Evolutionary conservation across 2,888 invertebrate genomes (phyloP).

Genomic region (Acholoe squamosa): DNA sequence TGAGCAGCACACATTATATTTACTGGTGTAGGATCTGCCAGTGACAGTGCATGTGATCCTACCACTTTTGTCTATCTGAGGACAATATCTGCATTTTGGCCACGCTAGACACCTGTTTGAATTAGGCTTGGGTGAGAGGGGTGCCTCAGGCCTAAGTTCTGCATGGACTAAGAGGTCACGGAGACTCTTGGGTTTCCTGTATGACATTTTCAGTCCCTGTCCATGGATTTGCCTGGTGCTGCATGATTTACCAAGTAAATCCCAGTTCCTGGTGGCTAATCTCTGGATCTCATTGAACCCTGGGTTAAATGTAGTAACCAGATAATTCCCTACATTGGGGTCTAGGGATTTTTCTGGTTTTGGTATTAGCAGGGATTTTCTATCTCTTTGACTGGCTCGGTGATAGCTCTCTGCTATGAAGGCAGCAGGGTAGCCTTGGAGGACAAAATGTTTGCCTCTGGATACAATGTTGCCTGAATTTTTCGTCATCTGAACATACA

Average conservation of each 20-base stretch:
- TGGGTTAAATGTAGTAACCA: not conserved
- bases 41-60: not conserved
- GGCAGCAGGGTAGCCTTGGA: not conserved
- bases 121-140: not conserved
- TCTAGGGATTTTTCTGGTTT: no score
- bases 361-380: no score
- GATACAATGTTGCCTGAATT: not conserved
- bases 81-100: not conserved
- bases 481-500: not conserved
- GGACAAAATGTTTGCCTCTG: not conserved
- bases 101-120: not conserved
- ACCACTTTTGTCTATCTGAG: not conserved
- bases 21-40: not conserved
- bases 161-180: not conserved
- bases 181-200: not conserved
- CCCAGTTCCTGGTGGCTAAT: not conserved
- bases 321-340: not conserved
- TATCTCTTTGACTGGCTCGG: no score
- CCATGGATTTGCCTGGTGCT: not conserved
- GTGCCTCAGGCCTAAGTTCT: not conserved
- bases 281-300: not conserved
- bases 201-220: not conserved
- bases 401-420: not conserved
- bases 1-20: not conserved
- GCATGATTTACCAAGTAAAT: not conserved